Percentiles rank a stretch among this genome's conserved stretches.
Conservation (phyloP, 2,888 invertebrate species). For the Orthosia incerta region DNA sequence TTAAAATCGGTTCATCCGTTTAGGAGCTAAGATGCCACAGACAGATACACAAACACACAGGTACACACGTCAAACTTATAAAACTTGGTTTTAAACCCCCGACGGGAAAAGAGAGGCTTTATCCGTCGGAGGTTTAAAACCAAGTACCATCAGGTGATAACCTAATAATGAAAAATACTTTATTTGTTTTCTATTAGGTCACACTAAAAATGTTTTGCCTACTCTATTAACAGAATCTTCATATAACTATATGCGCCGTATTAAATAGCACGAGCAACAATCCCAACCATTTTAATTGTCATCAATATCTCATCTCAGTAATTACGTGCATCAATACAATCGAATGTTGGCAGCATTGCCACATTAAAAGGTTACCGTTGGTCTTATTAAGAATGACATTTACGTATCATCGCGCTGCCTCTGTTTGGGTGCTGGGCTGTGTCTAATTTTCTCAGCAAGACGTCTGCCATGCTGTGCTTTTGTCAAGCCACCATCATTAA, state of each 20-base stretch:
- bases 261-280: neutral
- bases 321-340: slow-evolving; percentile 36
- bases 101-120: no score
- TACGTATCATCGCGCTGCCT: slow-evolving; percentile 70
- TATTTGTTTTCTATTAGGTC: no score
- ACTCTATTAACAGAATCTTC: neutral
- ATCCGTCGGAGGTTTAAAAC: no score
- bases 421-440: slow-evolving; percentile 72
- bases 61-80: no score
- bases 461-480: slow-evolving; percentile 83
- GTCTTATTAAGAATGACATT: slow-evolving; percentile 72
- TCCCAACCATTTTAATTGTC: slow-evolving; percentile 1
- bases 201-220: neutral
- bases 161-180: no score
- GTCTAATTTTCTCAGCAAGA: slow-evolving; percentile 86
- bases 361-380: slow-evolving; percentile 63
- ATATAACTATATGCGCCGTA: neutral
- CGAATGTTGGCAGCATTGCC: slow-evolving; percentile 26
- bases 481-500: slow-evolving; percentile 85
- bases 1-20: no score
- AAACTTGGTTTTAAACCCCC: no score
- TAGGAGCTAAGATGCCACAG: no score
- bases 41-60: no score
- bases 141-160: no score
- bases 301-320: slow-evolving; percentile 22